phyloP scores from a whole-genome alignment of 2,113 vertebrate genomes.

The Rhipidura dahli region DNA sequence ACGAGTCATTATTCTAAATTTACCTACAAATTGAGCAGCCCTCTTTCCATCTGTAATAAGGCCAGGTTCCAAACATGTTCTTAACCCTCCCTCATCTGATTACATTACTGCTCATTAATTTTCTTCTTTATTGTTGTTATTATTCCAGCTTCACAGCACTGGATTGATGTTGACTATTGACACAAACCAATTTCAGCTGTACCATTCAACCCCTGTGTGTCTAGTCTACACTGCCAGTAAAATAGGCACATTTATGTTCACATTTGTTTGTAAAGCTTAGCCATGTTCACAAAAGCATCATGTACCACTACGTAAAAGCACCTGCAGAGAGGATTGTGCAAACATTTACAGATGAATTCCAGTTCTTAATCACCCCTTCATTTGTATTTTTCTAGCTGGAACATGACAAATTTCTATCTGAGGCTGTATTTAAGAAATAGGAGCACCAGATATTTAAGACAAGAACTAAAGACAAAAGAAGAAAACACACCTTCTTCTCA shows the following conservation, averaged over 20 bases:
- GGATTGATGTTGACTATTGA: background rate
- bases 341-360: background rate
- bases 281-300: background rate
- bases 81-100: background rate
- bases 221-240: background rate
- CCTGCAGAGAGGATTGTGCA: background rate
- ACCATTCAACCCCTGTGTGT: background rate
- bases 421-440: background rate
- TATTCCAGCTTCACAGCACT: background rate
- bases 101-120: background rate
- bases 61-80: background rate
- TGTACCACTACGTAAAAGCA: background rate
- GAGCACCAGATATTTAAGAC: background rate
- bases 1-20: constrained; percentile 48
- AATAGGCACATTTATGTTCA: background rate
- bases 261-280: background rate
- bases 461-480: background rate
- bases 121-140: background rate
- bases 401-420: background rate
- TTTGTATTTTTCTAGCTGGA: background rate
- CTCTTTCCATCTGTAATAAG: constrained; percentile 21
- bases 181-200: background rate
- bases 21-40: background rate
- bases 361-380: background rate
- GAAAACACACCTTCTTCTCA: background rate